Evolutionary conservation across 2,888 invertebrate species (phyloP), one percentile per base, ranked within the genome.

Genomic region (Rhingia rostrata): DNA sequence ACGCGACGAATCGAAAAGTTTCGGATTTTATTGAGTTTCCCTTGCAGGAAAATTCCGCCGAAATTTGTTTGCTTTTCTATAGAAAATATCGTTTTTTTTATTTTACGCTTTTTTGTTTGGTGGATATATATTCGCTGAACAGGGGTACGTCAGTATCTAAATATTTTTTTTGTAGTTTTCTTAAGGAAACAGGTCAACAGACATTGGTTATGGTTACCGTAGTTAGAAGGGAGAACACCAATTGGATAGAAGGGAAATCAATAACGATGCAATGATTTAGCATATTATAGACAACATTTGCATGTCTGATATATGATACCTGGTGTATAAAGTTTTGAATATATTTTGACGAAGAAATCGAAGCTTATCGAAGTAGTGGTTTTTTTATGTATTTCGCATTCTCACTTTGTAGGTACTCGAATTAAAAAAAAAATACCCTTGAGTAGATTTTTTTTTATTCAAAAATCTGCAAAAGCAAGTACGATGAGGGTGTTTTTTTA

Each of bases 11-110:
- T 84, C 66, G 84, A 70, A 80, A 80, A 84, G 47, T 84, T 74
- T 74, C 43, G 47, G 70, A 80, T 84, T 80, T 84, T 84, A 84
- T 84, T 84, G 84, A 84, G 80, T 80, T 79, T 75, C 39, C 53
- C 9, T 56, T 49, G 61, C 35, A 73, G 67, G 73, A 67, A 63
- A 73, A 79, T 72, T 54, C 67, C 58, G 73, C 63, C 67, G 67
- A 83, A 66, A 60, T 61, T 77, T 64, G 53, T 67, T 72, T 70
- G 49, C 53, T 77, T 61, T 47, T 77, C n/a, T 43, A 72, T 56
- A 60, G 77, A 82, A 72, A 70, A 77, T 77, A 72, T 72, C 2
- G 47, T 81, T 60, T 69, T 56, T n/a, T 33, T 12, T n/a, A 58
- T 60, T 6, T 30, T 49, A 3, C 4, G 30, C 63, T 9, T 47